Evolutionary conservation across 2,113 vertebrate genomes (phyloP), one percentile per base, ranked within the genome.

Genomic region (Heterochromis multidens): DNA sequence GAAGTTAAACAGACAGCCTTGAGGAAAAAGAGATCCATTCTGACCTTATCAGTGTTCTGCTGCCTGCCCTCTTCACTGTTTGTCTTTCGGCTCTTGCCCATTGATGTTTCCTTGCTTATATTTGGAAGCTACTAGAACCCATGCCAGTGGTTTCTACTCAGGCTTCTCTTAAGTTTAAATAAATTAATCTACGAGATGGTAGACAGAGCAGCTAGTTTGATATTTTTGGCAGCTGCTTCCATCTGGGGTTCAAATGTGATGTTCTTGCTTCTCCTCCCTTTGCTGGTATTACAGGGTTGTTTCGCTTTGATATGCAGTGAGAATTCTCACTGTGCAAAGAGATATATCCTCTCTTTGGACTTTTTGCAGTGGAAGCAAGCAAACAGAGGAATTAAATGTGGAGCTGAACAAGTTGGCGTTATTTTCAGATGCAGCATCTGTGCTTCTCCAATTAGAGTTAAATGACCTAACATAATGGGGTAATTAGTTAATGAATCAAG

Each of bases 401-500:
- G 29, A 46, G 78, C 81, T 70, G 11, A 90, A 89, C 77, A 91
- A 89, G 85, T 84, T 78, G 56, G 12, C 81, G 21, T 61, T 90
- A 40, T 86, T 88, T 81, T 81, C 52, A 72, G 46, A 72, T 58
- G 79, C 78, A 88, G 89, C 91, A 94, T 94, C 86, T 92, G 82
- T 76, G 54, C 19, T 89, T 85, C 67, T 87, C 62, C 92, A 94
- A 94, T 92, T 91, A 86, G 89, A 62, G 72, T 86, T 92, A 94
- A 95, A 91, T 92, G 80, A 93, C 84, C 91, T 21, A 83, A 92
- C 81, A 84, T 93, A 92, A 95, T 84, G n/a, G 49, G 79, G 81
- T 84, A 93, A 93, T 94, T 95, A 94, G 77, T 91, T 93, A 91
- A 80, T 33, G 19, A 92, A 88, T 91, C 81, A 85, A 87, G 76